Conservation (phyloP, 2,888 invertebrate species). For the Torymus auratus region DNA sequence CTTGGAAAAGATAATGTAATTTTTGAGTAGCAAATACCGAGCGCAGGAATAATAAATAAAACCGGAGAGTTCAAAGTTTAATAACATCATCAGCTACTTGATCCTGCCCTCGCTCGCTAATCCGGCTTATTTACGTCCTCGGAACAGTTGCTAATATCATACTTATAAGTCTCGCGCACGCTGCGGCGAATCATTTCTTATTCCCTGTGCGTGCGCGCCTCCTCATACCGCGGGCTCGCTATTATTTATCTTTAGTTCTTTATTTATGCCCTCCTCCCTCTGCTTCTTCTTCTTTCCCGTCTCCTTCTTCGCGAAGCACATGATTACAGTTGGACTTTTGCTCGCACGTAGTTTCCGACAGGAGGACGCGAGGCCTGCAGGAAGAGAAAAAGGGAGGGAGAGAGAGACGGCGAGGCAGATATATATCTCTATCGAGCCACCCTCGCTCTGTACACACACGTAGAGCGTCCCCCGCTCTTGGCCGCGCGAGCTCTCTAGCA, state of each 20-base stretch:
- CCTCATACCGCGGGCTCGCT: background rate
- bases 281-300: background rate
- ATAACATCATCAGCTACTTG: slow-evolving; percentile 45
- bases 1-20: no score
- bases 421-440: slow-evolving; percentile 44
- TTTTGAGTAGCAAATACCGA: no score
- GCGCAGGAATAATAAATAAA: slow-evolving; percentile 30
- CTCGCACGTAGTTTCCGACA: background rate
- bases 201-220: slow-evolving; percentile 16
- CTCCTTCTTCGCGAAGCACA: background rate
- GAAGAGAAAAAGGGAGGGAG: no score
- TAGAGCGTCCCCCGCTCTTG: background rate
- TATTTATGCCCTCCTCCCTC: slow-evolving; percentile 23
- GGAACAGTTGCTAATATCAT: slow-evolving; percentile 12
- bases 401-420: background rate
- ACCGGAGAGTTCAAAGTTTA: slow-evolving; percentile 46
- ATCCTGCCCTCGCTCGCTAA: slow-evolving; percentile 37
- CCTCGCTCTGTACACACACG: slow-evolving; percentile 5
- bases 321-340: slow-evolving; percentile 1
- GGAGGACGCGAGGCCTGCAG: no score
- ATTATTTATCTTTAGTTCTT: slow-evolving; percentile 48
- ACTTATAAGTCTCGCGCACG: background rate
- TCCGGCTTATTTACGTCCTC: slow-evolving; percentile 40
- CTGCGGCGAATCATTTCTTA: background rate
- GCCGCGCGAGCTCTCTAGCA: slow-evolving; percentile 57